phyloP scores from a whole-genome alignment of 2,797 vertebrate species.

The Gallinago stenura region DNA sequence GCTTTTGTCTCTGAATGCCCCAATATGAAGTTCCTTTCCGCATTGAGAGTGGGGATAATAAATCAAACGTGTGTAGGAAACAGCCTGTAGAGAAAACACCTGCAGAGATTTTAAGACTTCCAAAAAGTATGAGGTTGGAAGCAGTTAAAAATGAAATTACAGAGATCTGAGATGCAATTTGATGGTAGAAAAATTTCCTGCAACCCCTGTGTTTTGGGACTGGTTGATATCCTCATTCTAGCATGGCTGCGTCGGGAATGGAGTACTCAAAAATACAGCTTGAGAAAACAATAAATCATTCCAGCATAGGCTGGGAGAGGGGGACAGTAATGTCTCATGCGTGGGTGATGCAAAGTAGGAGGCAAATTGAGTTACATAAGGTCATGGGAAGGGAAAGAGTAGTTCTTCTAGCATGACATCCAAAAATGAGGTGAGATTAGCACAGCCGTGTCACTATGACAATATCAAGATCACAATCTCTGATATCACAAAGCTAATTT shows the following conservation, averaged over 20 bases:
- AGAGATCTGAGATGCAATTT: not conserved
- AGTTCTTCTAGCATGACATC: slow-evolving; percentile 17
- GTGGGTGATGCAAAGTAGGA: slow-evolving; percentile 53
- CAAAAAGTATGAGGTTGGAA: not conserved
- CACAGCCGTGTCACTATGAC: not conserved
- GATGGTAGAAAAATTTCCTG: not conserved
- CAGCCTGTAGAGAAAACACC: slow-evolving; percentile 34
- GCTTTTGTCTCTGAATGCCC: not conserved
- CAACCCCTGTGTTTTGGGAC: not conserved
- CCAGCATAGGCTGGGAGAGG: not conserved
- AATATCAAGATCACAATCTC: not conserved
- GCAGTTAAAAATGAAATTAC: not conserved
- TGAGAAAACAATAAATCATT: slow-evolving; percentile 45
- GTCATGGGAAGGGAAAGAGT: slow-evolving; percentile 72
- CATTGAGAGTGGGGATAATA: not conserved
- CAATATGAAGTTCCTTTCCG: not conserved
- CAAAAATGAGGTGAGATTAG: slow-evolving; percentile 39
- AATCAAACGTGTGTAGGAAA: not conserved
- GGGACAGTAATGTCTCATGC: slow-evolving; percentile 1
- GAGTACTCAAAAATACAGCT: not conserved
- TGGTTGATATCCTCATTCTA: not conserved
- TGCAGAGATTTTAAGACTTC: slow-evolving; percentile 31
- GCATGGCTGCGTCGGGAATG: not conserved
- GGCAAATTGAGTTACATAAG: slow-evolving; percentile 70
- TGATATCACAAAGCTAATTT: not conserved